Conservation (phyloP, 2,113 vertebrate genomes). For the Lepisosteus osseus region DNA sequence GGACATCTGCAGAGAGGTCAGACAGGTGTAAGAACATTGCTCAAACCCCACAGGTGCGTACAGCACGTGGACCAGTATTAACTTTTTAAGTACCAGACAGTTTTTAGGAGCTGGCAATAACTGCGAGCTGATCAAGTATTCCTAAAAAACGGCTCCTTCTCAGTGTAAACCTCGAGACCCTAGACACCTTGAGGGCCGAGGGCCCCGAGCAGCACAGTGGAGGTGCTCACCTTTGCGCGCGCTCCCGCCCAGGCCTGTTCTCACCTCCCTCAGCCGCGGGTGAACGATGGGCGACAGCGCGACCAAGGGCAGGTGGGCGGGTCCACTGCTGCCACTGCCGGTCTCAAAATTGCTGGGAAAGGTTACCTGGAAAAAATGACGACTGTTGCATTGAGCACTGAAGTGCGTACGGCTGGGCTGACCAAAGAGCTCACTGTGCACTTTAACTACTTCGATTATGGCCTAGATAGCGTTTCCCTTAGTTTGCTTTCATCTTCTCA, state of each 20-base stretch:
- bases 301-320: constrained; percentile 83
- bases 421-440: no score
- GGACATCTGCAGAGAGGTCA: constrained; percentile 62
- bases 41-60: neutral
- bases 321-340: constrained; percentile 61
- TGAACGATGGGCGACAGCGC: constrained; percentile 89
- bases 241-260: constrained; percentile 77
- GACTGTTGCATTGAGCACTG: constrained; percentile 26
- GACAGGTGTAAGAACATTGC: neutral
- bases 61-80: no score
- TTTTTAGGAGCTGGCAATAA: no score
- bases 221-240: constrained; percentile 68
- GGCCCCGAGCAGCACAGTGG: no score
- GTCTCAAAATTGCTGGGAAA: constrained; percentile 87
- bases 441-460: neutral
- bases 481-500: no score
- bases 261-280: constrained; percentile 91
- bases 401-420: no score
- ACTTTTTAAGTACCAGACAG: no score
- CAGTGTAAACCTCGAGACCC: neutral
- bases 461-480: neutral
- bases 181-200: no score
- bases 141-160: no score
- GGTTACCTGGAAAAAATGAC: constrained; percentile 73
- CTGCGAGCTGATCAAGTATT: no score